Conservation (phyloP, 2,888 invertebrate species). For the Stenoptilia bipunctidactyla region DNA sequence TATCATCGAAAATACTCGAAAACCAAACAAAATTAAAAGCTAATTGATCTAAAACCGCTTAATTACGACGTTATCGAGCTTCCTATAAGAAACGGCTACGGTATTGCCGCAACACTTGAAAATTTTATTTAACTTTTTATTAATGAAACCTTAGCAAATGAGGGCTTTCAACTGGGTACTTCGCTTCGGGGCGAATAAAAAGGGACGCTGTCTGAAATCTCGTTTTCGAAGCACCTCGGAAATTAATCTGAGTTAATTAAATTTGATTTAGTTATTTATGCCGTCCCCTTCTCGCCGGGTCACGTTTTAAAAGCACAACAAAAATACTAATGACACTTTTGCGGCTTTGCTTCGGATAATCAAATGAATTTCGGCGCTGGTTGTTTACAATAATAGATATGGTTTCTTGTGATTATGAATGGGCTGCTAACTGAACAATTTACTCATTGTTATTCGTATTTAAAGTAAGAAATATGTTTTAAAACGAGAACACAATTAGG, state of each 20-base stretch:
- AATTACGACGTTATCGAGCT: slow-evolving; percentile 46
- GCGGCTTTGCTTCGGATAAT: slow-evolving; percentile 56
- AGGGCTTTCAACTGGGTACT: slow-evolving; percentile 35
- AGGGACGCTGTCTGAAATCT: slow-evolving; percentile 40
- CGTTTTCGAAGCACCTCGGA: slow-evolving; percentile 40
- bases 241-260: slow-evolving; percentile 67
- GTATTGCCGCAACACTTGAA: slow-evolving; percentile 46
- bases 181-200: slow-evolving; percentile 56
- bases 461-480: too few relatives aligned
- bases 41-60: slow-evolving; percentile 33
- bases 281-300: slow-evolving; percentile 33
- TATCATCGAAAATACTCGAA: too few relatives aligned
- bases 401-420: too few relatives aligned
- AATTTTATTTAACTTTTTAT: slow-evolving; percentile 62
- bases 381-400: too few relatives aligned
- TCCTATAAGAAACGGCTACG: slow-evolving; percentile 21
- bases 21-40: slow-evolving; percentile 20
- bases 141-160: slow-evolving; percentile 59
- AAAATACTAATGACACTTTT: slow-evolving; percentile 63
- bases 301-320: slow-evolving; percentile 61
- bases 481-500: too few relatives aligned
- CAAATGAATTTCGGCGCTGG: too few relatives aligned
- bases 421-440: too few relatives aligned
- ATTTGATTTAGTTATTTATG: slow-evolving; percentile 68
- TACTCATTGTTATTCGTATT: too few relatives aligned